Evolutionary conservation across 2,113 vertebrate species (phyloP).

Genomic region (Thalassarche chlororhynchos): DNA sequence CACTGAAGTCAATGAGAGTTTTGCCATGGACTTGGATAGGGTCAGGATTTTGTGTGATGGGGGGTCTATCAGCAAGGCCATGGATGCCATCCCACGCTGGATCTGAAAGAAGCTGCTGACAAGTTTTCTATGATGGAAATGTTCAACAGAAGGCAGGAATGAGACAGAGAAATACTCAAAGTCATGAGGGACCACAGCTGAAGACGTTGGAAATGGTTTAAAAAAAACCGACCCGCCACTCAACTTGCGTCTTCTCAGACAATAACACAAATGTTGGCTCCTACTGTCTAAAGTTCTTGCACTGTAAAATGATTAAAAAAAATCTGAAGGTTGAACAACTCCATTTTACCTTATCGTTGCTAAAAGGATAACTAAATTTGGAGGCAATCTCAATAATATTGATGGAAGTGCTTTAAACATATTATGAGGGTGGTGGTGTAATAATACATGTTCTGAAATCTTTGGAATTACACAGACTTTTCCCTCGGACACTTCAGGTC

Average conservation of each 20-base stretch:
- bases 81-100: not conserved
- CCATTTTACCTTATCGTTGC: not conserved
- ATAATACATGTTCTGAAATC: not conserved
- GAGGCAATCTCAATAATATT: not conserved
- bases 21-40: not conserved
- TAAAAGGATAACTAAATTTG: not conserved
- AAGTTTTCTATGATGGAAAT: not conserved
- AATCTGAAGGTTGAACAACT: not conserved
- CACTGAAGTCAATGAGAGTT: not conserved
- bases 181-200: not conserved
- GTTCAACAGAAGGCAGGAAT: not conserved
- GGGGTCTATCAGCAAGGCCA: not conserved
- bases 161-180: not conserved
- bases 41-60: not conserved
- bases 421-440: not conserved
- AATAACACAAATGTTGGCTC: not conserved
- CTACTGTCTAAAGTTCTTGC: not conserved
- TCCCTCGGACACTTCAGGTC: not conserved
- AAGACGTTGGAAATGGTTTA: not conserved
- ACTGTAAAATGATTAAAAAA: not conserved
- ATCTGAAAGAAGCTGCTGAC: not conserved
- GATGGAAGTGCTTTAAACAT: not conserved
- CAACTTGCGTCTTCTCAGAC: not conserved
- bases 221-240: accelerated
- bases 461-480: not conserved